Evolutionary conservation across 92 coral and sea anemone species (phyloP), one percentile per base, ranked within the genome.

Genomic region (Pocillopora meandrina): DNA sequence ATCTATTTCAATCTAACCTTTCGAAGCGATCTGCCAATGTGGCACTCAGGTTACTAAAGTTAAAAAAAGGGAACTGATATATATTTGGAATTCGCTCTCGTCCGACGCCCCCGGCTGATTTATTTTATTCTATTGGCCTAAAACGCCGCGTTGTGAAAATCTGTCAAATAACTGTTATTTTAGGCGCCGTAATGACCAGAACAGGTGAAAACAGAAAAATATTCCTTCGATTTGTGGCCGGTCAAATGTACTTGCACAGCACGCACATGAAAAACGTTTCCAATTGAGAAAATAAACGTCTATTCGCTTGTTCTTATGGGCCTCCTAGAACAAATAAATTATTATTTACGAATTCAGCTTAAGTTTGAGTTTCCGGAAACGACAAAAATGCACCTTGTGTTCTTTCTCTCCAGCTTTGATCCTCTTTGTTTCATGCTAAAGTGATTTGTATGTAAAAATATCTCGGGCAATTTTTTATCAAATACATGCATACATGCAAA

Each of bases 101-200:
- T 55, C 26, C 2, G 18, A n/a, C 12, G 16, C 72, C 23, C 61
- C 31, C 5, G 15, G 35, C 71, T 26, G 21, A 49, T 65, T 79
- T 56, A 10, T 65, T 15, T 55, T 20, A 8, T 10, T 42, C 33
- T 8, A 47, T 33, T 79, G 59, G 63, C 67, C 36, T 16, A 36
- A 59, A 75, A 57, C 36, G 26, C 23, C 20, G 23, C 19, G n/a
- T 17, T 4, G 35, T 4, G 56, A 65, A 79, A 20, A 49, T 79
- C 64, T 79, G 74, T 79, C 83, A 79, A 79, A 65, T 33, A 49
- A 66, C 12, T 55, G 20, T 64, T 66, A 65, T 79, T 79, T 79
- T 80, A 34, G 65, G 85, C 77, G 63, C 4, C 59, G 8, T 70
- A 14, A 71, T 36, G 26, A 35, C 49, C 5, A 42, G 23, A n/a